Evolutionary conservation across 1,140 invertebrate genomes (phyloP), one percentile per base, ranked within the genome.

Genomic region (Conopomorpha cramerella): DNA sequence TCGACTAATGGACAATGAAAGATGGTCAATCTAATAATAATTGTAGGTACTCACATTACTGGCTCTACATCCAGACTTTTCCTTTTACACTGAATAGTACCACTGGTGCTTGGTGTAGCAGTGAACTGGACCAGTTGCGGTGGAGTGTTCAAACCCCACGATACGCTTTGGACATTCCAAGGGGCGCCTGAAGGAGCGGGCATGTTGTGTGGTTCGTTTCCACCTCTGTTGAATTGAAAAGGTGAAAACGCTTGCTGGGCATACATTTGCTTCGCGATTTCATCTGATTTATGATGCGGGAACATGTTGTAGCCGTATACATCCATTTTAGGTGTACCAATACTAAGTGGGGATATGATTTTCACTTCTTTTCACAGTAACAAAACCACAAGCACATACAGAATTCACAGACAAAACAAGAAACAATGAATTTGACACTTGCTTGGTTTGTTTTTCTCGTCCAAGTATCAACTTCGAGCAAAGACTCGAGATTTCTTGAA

Each of bases 71-170:
- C 70, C 35, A 67, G 39, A 46, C 57, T 64, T 43, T 74, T 74
- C 43, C 68, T 56, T 41, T 76, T 76, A 11, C 14, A 12, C n/a
- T 30, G n/a, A 11, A 4, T 27, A 45, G 62, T 57, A 2, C 29
- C 16, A 11, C 56, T 52, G 16, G 41, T 8, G 7, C 13, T 16
- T 18, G 41, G 38, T 27, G 49, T 40, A 7, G 49, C 76, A n/a
- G 73, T 76, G 32, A 79, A 79, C 29, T 76, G 59, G 0, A 79
- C 71, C 4, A 77, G 41, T 4, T 58, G 49, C 2, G 68, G 70
- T 0, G 72, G 68, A 11, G 68, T 66, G 17, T 51, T 38, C 40
- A 66, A 46, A 3, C 71, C 70, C 76, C 76, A 79, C 0, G 70
- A 43, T 32, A 77, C 27, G 6, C 57, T 55, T 34, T 74, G 65